A percentile compares a stretch with the other conserved stretches of the same genome.
These are phyloP conservation scores for Pantherophis guttatus DNA, from an alignment of 2,113 vertebrate species.

Conservation along the genomic window DNA sequence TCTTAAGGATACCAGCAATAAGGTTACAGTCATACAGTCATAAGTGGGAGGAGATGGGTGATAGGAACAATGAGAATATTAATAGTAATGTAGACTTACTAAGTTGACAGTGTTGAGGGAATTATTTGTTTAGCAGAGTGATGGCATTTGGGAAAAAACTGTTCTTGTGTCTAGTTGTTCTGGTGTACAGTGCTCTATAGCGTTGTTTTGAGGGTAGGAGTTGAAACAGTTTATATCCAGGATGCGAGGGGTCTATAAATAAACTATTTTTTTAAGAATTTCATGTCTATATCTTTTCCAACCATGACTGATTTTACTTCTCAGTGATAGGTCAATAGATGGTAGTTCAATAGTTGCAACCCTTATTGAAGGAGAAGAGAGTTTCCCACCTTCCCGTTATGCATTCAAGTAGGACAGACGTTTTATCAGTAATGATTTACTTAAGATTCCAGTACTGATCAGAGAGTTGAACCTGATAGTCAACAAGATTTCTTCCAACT, in stretches of 20 bases:
- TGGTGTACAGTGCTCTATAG: too few species aligned
- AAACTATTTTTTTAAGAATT: background rate
- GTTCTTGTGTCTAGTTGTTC: too few species aligned
- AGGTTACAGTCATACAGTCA: too few species aligned
- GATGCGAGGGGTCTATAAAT: background rate
- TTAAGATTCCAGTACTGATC: background rate
- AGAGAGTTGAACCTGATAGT: background rate
- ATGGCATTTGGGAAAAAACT: too few species aligned
- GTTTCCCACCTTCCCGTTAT: background rate
- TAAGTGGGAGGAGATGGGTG: too few species aligned
- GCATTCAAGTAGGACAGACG: background rate
- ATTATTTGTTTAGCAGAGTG: too few species aligned
- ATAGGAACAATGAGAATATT: too few species aligned
- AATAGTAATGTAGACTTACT: too few species aligned
- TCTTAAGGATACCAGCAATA: too few species aligned
- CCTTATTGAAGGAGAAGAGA: background rate
- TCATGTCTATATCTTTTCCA: background rate
- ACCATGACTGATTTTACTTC: background rate
- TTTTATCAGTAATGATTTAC: background rate
- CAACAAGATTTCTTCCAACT: background rate
- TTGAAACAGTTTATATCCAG: too few species aligned
- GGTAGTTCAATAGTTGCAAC: background rate
- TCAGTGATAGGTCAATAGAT: background rate
- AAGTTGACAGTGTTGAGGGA: too few species aligned
- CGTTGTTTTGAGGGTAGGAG: too few species aligned